These are phyloP conservation scores for Progne subis DNA, from an alignment of 2,113 vertebrate species.

Conservation along the genomic window DNA sequence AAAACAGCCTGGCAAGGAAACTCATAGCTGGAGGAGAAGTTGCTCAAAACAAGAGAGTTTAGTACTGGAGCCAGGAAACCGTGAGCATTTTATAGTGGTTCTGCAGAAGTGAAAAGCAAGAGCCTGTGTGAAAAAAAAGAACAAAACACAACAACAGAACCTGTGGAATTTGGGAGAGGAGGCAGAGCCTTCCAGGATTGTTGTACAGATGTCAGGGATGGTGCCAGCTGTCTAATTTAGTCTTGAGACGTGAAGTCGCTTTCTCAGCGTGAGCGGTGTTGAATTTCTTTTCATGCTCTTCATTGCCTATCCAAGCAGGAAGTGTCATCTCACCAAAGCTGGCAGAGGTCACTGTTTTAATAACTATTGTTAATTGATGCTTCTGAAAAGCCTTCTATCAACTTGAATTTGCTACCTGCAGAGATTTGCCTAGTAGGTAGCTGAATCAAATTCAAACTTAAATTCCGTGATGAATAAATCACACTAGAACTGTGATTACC, in stretches of 20 bases:
- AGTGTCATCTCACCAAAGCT: constrained; percentile 21
- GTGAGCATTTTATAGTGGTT: not conserved
- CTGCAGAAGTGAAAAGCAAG: not conserved
- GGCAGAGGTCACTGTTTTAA: constrained; percentile 32
- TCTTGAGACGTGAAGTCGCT: not conserved
- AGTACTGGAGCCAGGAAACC: not conserved
- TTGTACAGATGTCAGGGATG: not conserved
- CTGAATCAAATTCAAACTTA: constrained; percentile 30
- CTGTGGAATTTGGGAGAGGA: not conserved
- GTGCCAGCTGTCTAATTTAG: constrained; percentile 5
- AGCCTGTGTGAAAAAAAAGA: not conserved
- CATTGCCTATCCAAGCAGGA: not conserved
- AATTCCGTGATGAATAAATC: constrained; percentile 36
- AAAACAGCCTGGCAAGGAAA: not conserved
- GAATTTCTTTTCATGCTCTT: constrained; percentile 3
- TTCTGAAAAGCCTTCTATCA: constrained; percentile 28
- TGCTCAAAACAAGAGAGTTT: not conserved
- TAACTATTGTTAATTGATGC: constrained; percentile 61
- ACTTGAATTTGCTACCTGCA: constrained; percentile 17
- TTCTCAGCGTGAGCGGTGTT: not conserved
- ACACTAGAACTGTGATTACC: not conserved
- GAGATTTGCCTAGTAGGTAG: constrained; percentile 23
- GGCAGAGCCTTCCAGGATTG: not conserved
- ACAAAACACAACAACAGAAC: not conserved
- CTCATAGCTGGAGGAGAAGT: not conserved